Conservation (phyloP, 2,113 vertebrate genomes). For the Lepidothrix coronata region DNA sequence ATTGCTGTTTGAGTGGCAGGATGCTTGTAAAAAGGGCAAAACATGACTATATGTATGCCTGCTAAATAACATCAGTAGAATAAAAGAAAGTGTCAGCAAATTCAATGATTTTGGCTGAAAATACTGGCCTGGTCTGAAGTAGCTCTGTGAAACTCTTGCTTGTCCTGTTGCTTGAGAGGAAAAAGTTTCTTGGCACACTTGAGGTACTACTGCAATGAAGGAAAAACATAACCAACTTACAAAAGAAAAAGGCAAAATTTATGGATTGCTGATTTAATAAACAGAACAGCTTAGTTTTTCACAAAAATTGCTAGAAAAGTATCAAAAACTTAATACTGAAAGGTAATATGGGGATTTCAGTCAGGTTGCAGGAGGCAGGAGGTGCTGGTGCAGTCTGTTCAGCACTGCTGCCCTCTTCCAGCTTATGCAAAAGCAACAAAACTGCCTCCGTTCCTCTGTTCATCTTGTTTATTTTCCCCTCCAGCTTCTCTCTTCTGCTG, state of each 20-base stretch:
- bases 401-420: not conserved
- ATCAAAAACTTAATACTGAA: not conserved
- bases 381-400: not conserved
- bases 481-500: not conserved
- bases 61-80: not conserved
- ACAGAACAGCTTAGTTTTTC: not conserved
- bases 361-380: not conserved
- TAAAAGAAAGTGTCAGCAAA: not conserved
- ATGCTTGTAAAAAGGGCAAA: not conserved
- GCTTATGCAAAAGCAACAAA: not conserved
- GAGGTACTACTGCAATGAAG: not conserved
- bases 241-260: not conserved
- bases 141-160: not conserved
- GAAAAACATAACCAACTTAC: not conserved
- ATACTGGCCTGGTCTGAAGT: not conserved
- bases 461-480: not conserved
- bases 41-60: not conserved
- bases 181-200: not conserved
- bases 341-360: not conserved
- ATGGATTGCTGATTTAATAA: not conserved
- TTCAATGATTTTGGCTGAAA: not conserved
- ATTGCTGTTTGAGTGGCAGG: not conserved
- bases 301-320: not conserved
- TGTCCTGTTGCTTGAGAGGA: not conserved
- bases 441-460: not conserved